phyloP scores from a whole-genome alignment of 2,113 vertebrate genomes.

The Pachypanchax playfairii region DNA sequence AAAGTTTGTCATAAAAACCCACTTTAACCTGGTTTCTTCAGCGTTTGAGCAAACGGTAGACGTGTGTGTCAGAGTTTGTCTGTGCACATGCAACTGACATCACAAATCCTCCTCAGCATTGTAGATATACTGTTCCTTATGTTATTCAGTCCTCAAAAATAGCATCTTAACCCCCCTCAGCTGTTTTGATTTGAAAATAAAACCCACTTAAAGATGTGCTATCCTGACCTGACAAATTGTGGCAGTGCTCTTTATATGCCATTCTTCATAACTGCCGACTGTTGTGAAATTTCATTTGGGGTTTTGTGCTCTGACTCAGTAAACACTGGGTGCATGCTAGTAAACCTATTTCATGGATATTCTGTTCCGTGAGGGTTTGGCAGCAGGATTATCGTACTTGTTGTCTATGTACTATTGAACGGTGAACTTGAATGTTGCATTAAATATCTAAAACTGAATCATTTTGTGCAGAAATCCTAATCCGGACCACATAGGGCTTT shows the following conservation, averaged over 20 bases:
- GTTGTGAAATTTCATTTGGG: slow-evolving; percentile 57
- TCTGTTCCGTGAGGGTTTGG: slow-evolving; percentile 38
- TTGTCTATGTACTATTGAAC: slow-evolving; percentile 30
- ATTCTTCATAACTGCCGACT: slow-evolving; percentile 58
- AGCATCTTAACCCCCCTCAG: slow-evolving; percentile 41
- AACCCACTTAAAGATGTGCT: slow-evolving; percentile 39
- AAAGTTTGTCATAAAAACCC: slow-evolving; percentile 17
- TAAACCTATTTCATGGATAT: slow-evolving; percentile 59
- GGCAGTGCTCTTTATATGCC: slow-evolving; percentile 61
- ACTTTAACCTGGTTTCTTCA: slow-evolving; percentile 7
- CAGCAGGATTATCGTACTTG: slow-evolving; percentile 24
- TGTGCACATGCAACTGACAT: slow-evolving; percentile 2
- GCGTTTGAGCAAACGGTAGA: slow-evolving; percentile 15
- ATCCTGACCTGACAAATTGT: slow-evolving; percentile 54
- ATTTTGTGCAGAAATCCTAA: neutral
- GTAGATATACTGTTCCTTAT: slow-evolving; percentile 20
- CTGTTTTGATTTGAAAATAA: slow-evolving; percentile 59
- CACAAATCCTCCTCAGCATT: slow-evolving; percentile 50
- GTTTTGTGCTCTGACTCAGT: slow-evolving; percentile 42
- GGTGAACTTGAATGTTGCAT: slow-evolving; percentile 37
- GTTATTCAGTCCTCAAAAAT: slow-evolving; percentile 23
- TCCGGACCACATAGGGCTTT: slow-evolving; percentile 7
- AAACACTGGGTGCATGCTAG: slow-evolving; percentile 28
- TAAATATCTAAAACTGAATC: slow-evolving; percentile 31
- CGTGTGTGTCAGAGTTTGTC: too few relatives aligned